These are phyloP conservation scores for Zoanthus solanderi DNA, from an alignment of 92 coral and sea anemone genomes.

Conservation along the genomic window DNA sequence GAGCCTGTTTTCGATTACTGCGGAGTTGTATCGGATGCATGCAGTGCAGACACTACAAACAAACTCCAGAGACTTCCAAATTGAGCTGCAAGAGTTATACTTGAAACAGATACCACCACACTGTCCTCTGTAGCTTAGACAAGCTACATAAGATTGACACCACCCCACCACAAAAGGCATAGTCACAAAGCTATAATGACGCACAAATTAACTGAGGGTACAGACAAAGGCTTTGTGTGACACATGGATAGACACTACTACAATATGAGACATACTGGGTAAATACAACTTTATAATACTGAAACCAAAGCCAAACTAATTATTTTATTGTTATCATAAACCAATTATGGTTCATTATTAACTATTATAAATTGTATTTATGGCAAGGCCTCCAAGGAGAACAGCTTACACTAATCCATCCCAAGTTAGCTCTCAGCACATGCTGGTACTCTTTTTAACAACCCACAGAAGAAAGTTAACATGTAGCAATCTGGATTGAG, in stretches of 20 bases:
- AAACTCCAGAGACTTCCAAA: constrained; percentile 36
- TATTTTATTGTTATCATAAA: neutral
- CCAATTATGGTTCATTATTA: neutral
- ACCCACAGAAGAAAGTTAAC: neutral
- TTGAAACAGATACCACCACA: constrained; percentile 38
- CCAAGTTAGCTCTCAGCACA: no score
- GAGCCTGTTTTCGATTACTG: constrained; percentile 51
- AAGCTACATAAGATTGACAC: constrained; percentile 25
- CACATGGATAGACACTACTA: constrained; percentile 29
- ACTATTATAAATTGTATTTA: neutral
- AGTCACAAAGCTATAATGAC: constrained; percentile 26
- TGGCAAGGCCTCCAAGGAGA: neutral
- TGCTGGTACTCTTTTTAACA: neutral
- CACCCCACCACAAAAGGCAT: constrained; percentile 36
- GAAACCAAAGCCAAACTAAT: neutral
- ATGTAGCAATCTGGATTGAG: constrained; percentile 98
- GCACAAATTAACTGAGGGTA: constrained; percentile 36
- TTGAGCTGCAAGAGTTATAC: constrained; percentile 56
- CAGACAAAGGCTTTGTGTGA: neutral
- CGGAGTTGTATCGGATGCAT: constrained; percentile 52
- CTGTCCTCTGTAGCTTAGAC: constrained; percentile 36
- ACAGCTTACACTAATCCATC: no score
- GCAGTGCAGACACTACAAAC: constrained; percentile 47
- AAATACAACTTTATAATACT: neutral
- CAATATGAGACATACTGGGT: neutral